Base-by-base conservation (phyloP, 2,113 vertebrate genomes). In the Anoura caudifer region DNA sequence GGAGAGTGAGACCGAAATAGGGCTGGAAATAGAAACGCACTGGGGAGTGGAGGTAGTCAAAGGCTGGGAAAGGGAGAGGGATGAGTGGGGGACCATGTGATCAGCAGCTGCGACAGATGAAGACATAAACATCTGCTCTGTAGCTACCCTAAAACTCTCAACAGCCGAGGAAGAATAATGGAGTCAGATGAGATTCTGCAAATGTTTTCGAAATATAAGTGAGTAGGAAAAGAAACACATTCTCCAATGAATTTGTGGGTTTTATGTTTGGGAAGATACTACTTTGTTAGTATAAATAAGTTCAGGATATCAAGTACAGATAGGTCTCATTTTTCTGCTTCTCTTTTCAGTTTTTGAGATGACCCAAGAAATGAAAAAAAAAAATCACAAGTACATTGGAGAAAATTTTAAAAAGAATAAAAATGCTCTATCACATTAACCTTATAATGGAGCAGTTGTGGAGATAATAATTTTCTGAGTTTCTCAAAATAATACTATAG, bases 31-130 rank as follows among this genome's bases (percentile, higher is more conserved):
- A n/a, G 69, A 87, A 83, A 79, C 16, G 73, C 17, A 69, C 19
- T 24, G 3, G 16, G 47, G 33, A 14, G 41, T 13, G 10, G 56
- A 52, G 47, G 19, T 41, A 33, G 11, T 26, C 41, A 56, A 61
- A 88, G 33, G 43, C 61, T 36, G 43, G 38, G 65, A 24, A 26
- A 43, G 3, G 79, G 38, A 93, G 24, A 59, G 14, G 11, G 24
- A 11, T 2, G 38, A 47, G 5, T 5, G 28, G n/a, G 61, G 5
- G n/a, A 31, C 7, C 45, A 41, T 0, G 26, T 2, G 33, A 36
- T 41, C n/a, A n/a, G 38, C 50, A 50, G 43, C 75, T 13, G 36
- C 33, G 50, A 56, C 9, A 38, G 26, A 61, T 19, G 4, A 8
- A 52, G 22, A 22, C 38, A 26, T 10, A 7, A 77, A 56, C 33